Base-by-base conservation (phyloP, 1,140 invertebrate genomes). In the Sycobia sp. region DNA sequence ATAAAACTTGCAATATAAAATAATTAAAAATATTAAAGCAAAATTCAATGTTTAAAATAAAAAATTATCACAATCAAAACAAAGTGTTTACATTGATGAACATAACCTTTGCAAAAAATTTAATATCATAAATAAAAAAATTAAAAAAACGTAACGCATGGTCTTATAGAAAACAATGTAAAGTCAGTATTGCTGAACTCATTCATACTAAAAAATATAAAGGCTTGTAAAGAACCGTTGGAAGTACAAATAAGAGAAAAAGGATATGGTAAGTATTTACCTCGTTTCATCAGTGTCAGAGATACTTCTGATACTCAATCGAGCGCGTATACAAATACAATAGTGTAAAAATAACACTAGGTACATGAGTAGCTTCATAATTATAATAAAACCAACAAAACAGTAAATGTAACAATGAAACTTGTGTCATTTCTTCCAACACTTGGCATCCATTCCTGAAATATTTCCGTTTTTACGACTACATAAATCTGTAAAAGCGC, bases 341-440 rank as follows among this genome's bases (percentile, higher is more conserved):
- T 59, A 65, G 70, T 70, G 71, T 41, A 65, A 66, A 63, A 75
- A 70, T 57, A 76, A 69, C 65, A 69, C 67, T 71, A 78, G 70
- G 69, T 76, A 73, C 72, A 69, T 67, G 62, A 71, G 71, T 71
- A 75, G 70, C 72, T 71, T 75, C 76, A 77, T 78, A 69, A 73
- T 76, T 46, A 32, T 16, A 58, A 57, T 18, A 54, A 38, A 65
- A 57, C 14, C 18, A 57, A 64, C 34, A 78, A 69, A 77, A 73
- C 62, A 72, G 72, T 67, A 67, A 70, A 65, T 58, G 67, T 36
- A 62, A 65, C 39, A 60, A 60, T 58, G 38, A 50, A 69, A 27
- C 50, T 39, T 46, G 62, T 60, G 65, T 72, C 69, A 70, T 72
- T 67, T 71, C 50, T 73, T 67, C 69, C 58, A 67, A 67, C 63